Evolutionary conservation across 2,113 vertebrate species (phyloP), one percentile per base, ranked within the genome.

Genomic region (Nothocercus nigrocapillus): DNA sequence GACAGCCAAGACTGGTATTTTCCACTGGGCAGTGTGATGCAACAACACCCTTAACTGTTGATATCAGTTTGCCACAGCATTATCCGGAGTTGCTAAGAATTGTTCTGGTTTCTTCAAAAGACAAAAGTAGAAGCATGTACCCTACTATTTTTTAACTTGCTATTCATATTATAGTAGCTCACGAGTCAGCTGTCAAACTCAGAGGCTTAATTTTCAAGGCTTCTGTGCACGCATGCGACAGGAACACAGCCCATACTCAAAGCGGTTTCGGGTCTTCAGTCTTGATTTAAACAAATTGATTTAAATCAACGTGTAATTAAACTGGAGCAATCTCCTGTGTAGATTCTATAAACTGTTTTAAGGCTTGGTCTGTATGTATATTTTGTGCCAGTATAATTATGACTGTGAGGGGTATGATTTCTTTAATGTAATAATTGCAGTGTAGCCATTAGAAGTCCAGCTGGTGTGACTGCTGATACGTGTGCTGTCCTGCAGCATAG

Each of bases 61-160:
- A 6, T 92, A 64, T 47, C 79, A 51, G 51, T 64, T 95, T 93
- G 79, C 38, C 64, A 51, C 90, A 81, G 47, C 0, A 1, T 73
- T 87, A n/a, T 90, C 75, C 14, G 1, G 9, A 83, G 73, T 91
- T 85, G 47, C 73, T 78, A 4, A 1, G 18, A 87, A 67, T 88
- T 93, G 66, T 86, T 93, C 74, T 88, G 42, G 25, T 82, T 96
- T 77, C 74, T 90, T 88, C 77, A 79, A 79, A 53, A 24, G 34
- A 34, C 76, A 69, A 61, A 80, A 93, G 79, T 61, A 93, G 64
- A 81, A 81, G 22, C 8, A 4, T 86, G 85, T 81, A 78, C 66
- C 44, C 20, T 66, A 21, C 73, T 89, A 74, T 11, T 86, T 91
- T 79, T 79, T 92, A 62, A 62, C 84, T 93, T 90, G 21, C 82